Percentiles rank a stretch among this genome's conserved stretches.
These are phyloP conservation scores for Aphrophora alni DNA, from an alignment of 2,888 invertebrate genomes.

Conservation along the genomic window DNA sequence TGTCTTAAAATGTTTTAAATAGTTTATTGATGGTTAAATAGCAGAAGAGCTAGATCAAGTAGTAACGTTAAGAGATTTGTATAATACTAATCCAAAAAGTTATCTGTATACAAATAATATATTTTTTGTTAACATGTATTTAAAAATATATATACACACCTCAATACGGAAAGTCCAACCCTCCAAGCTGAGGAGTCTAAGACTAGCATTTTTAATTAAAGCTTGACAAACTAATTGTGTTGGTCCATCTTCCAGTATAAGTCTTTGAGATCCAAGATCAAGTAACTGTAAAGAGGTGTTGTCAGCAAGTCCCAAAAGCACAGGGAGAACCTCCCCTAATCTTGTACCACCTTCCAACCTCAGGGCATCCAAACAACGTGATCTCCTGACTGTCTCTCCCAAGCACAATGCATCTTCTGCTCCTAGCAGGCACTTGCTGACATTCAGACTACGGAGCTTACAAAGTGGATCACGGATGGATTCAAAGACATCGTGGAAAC, in stretches of 20 bases:
- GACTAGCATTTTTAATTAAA: slow-evolving; percentile 59
- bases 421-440: slow-evolving; percentile 63
- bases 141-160: slow-evolving; percentile 58
- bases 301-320: slow-evolving; percentile 62
- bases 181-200: slow-evolving; percentile 62
- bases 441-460: slow-evolving; percentile 62
- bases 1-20: no score
- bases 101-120: no score
- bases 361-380: slow-evolving; percentile 61
- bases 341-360: slow-evolving; percentile 63
- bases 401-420: slow-evolving; percentile 64
- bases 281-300: slow-evolving; percentile 62
- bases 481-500: slow-evolving; percentile 59
- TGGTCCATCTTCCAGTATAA: slow-evolving; percentile 61
- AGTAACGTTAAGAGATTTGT: no score
- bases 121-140: no score
- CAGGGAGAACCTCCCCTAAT: slow-evolving; percentile 63
- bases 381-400: slow-evolving; percentile 62
- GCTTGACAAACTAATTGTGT: slow-evolving; percentile 60
- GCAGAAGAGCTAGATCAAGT: no score
- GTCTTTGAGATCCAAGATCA: slow-evolving; percentile 62
- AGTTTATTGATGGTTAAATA: no score
- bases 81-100: no score
- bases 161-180: slow-evolving; percentile 66
- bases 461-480: slow-evolving; percentile 60